Evolutionary conservation across 2,888 invertebrate species (phyloP), one percentile per base, ranked within the genome.

Genomic region (Caenorhabditis becei): DNA sequence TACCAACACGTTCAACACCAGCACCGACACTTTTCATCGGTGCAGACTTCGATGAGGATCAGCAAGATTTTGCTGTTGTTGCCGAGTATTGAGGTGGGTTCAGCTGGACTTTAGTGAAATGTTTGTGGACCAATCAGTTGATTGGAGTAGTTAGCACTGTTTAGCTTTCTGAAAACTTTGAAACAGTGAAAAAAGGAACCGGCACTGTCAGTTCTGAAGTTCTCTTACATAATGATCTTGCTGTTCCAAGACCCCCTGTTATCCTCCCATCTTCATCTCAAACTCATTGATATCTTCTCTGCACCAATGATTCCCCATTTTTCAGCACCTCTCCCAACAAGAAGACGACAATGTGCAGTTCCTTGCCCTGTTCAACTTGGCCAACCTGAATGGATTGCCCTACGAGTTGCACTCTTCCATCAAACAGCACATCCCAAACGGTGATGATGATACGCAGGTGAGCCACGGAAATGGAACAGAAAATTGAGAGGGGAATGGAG

Each of bases 301-400:
- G 32, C 32, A 32, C 5, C 32, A 32, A 32, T 32, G 4, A 4
- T 32, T 66, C 41, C 0, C 14, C 18, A n/a, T 47, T 63, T 77
- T 87, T 44, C 74, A 87, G 86, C 85, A 86, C 51, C 78, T 88
- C 1, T 88, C 88, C 14, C 88, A 88, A 84, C 87, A 88, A 82
- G 88, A 88, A 79, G 88, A 88, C 70, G 88, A 88, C 63, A 88
- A 85, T 28, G 88, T 88, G 2, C 88, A 88, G 49, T 88, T 88
- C 80, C 72, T 88, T 54, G 88, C 88, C 32, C 77, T 88, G 2
- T 88, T 88, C 83, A 88, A 88, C 69, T 80, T 87, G 54, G 87
- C 86, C 47, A 87, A 87, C 66, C 70, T 87, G 53, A 87, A 87
- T 62, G 87, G 87, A 11, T 71, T 87, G 32, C 87, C 87, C 10